A percentile compares a stretch with the other conserved stretches of the same genome.
Conservation (phyloP, 2,797 vertebrate genomes). For the Leptodactylus fallax region DNA sequence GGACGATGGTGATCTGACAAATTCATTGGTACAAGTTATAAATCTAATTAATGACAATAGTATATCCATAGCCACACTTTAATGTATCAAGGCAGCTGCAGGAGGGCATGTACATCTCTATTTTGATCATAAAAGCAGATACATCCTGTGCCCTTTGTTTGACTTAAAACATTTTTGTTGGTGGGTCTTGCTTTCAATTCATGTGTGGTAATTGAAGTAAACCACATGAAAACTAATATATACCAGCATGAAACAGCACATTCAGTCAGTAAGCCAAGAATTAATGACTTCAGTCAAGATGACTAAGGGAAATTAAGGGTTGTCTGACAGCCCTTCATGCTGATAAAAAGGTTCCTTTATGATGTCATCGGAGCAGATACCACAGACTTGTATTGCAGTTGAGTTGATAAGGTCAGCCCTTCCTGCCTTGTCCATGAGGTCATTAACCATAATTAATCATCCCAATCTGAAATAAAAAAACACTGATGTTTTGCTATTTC, state of each 20-base stretch:
- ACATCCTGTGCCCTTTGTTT: not conserved
- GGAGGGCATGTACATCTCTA: not conserved
- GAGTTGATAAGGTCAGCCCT: conserved; percentile 57
- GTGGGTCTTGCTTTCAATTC: conserved; percentile 36
- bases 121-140: not conserved
- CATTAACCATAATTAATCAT: conserved; percentile 53
- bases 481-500: not conserved
- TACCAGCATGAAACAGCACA: conserved; percentile 46
- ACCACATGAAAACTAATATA: conserved; percentile 49
- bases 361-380: conserved; percentile 52
- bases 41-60: not conserved
- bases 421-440: conserved; percentile 55
- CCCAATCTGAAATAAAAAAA: conserved; percentile 26
- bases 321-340: conserved; percentile 51
- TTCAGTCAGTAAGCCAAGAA: conserved; percentile 35
- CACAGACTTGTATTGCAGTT: conserved; percentile 45
- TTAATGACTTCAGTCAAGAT: conserved; percentile 54
- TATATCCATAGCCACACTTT: not conserved
- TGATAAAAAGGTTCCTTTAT: conserved; percentile 58
- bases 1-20: too few relatives aligned
- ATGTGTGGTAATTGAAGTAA: conserved; percentile 36
- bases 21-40: not conserved
- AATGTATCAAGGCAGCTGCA: not conserved
- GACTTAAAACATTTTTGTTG: conserved; percentile 22
- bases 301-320: conserved; percentile 53